Evolutionary conservation across 1,140 invertebrate genomes (phyloP).

Genomic region (Drosophila santomea): DNA sequence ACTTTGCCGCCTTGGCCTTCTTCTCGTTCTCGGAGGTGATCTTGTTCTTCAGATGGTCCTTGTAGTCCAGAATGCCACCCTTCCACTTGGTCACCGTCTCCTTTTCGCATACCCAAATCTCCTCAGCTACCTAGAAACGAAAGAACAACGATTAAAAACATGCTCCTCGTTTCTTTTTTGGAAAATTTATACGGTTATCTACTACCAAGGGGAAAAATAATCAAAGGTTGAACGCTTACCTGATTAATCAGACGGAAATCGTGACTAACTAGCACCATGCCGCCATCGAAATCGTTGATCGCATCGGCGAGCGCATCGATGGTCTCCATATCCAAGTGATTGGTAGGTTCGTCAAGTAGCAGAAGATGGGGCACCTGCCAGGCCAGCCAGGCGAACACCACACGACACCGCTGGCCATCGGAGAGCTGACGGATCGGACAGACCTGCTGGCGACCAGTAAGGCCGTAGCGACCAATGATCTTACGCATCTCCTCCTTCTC

Average conservation of each 20-base stretch:
- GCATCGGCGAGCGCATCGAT: conserved; percentile 99
- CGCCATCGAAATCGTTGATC: conserved; percentile 98
- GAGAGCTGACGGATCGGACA: conserved; percentile 99
- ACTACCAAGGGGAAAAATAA: neutral
- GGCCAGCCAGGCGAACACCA: conserved; percentile 98
- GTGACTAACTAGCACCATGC: conserved; percentile 98
- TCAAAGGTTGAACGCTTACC: conserved; percentile 86
- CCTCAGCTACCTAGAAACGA: conserved; percentile 95
- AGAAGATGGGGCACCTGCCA: conserved; percentile 98
- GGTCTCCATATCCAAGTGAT: conserved; percentile 99
- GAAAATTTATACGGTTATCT: too few relatives aligned
- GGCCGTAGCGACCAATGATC: conserved; percentile 98
- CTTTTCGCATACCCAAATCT: conserved; percentile 99
- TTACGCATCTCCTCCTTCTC: conserved; percentile 99
- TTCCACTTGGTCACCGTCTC: conserved; percentile 98
- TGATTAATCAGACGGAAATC: conserved; percentile 99
- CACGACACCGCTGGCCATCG: conserved; percentile 98
- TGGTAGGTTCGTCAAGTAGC: conserved; percentile 98
- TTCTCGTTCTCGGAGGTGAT: conserved; percentile 77
- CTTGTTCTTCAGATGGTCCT: conserved; percentile 93
- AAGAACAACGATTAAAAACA: neutral
- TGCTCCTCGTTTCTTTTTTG: too few relatives aligned
- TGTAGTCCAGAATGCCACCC: conserved; percentile 97
- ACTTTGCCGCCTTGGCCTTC: conserved; percentile 75
- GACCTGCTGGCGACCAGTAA: conserved; percentile 98